Percentiles rank a stretch among this genome's conserved stretches.
Evolutionary conservation across 2,797 vertebrate species (phyloP).

Genomic region (Rallus crepitans): DNA sequence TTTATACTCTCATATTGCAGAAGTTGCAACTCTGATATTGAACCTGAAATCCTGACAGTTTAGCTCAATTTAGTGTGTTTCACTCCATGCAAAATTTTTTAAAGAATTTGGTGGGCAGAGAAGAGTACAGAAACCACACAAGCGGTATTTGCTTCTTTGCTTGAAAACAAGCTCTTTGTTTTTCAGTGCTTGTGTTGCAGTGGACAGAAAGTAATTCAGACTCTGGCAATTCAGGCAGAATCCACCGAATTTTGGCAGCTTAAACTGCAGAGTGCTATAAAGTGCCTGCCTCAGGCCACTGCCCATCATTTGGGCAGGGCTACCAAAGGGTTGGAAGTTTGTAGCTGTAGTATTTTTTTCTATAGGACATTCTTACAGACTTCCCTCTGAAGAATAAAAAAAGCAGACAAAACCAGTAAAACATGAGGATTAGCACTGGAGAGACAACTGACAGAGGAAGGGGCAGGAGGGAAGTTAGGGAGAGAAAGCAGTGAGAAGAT

Average conservation of each 20-base stretch:
- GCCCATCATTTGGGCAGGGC: neutral
- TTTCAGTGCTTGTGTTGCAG: neutral
- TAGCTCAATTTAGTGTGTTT: neutral
- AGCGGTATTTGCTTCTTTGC: neutral
- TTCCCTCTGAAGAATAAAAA: neutral
- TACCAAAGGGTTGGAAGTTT: neutral
- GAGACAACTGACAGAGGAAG: neutral
- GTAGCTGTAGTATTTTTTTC: neutral
- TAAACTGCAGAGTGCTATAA: neutral
- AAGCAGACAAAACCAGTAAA: neutral
- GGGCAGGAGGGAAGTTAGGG: neutral
- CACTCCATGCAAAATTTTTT: neutral
- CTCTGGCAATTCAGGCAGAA: neutral
- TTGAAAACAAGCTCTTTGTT: neutral
- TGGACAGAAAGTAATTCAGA: neutral
- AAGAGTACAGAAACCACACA: neutral
- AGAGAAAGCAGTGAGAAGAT: neutral
- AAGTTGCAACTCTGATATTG: neutral
- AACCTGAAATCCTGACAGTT: neutral
- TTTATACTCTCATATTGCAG: neutral
- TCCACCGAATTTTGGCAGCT: neutral
- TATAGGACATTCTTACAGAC: neutral
- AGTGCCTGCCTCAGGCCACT: neutral
- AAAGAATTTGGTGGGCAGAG: neutral
- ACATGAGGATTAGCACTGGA: neutral